phyloP scores from a whole-genome alignment of 2,797 vertebrate genomes.

The Linurgus olivaceus region DNA sequence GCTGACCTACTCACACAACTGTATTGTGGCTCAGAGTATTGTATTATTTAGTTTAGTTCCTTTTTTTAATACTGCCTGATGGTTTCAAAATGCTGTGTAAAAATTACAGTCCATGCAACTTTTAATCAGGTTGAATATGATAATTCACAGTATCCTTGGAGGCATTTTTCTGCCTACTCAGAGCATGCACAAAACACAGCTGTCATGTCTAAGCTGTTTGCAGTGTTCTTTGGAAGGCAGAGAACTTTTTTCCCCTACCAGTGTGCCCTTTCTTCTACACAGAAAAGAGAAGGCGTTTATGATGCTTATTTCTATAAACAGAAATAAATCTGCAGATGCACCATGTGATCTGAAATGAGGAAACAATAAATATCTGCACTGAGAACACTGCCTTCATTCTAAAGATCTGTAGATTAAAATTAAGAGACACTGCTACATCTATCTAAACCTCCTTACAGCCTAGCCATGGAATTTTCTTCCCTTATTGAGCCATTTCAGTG shows the following conservation, averaged over 20 bases:
- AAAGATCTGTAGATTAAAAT: background rate
- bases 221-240: background rate
- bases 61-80: background rate
- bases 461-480: background rate
- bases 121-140: background rate
- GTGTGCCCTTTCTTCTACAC: background rate
- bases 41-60: background rate
- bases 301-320: background rate
- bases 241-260: background rate
- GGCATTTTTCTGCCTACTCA: background rate
- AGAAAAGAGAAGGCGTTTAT: background rate
- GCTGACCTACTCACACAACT: background rate
- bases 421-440: background rate
- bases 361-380: background rate
- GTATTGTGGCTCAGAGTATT: background rate
- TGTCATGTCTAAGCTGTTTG: background rate
- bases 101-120: background rate
- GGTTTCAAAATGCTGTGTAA: background rate
- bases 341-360: background rate
- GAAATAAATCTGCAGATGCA: background rate
- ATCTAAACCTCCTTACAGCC: background rate
- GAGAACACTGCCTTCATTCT: background rate
- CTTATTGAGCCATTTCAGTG: background rate
- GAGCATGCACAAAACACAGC: background rate
- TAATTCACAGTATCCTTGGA: background rate